Conservation (phyloP, 1,140 invertebrate species). For the Drosophila lacertosa region DNA sequence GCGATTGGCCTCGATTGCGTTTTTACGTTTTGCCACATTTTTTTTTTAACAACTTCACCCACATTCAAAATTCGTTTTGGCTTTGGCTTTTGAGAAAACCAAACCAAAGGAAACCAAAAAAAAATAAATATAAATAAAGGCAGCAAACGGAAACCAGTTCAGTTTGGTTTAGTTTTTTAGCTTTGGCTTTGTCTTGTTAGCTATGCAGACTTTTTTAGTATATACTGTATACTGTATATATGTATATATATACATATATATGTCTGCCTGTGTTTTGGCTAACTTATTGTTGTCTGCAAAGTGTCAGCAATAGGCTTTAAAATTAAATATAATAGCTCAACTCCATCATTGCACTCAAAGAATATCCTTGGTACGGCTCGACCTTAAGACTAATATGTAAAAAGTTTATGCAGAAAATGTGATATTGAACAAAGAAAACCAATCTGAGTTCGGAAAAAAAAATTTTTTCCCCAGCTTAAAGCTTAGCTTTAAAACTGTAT, state of each 20-base stretch:
- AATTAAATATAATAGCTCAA: no score
- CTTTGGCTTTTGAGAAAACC: constrained; percentile 58
- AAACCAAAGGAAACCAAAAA: constrained; percentile 21
- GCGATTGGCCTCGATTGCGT: constrained; percentile 70
- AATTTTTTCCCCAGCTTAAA: no score
- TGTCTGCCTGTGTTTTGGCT: no score
- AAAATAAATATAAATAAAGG: constrained; percentile 21
- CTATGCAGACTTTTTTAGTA: neutral
- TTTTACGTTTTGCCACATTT: constrained; percentile 73
- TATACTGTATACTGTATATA: constrained; percentile 6
- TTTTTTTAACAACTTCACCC: constrained; percentile 80
- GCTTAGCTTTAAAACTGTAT: no score
- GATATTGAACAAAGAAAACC: no score
- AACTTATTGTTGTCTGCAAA: constrained; percentile 1
- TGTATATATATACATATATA: constrained; percentile 7
- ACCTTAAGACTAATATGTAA: no score
- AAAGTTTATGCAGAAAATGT: no score
- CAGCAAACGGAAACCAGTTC: constrained; percentile 60
- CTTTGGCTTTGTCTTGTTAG: constrained; percentile 40
- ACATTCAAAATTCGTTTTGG: constrained; percentile 81
- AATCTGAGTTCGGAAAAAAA: no score
- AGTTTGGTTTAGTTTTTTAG: constrained; percentile 39
- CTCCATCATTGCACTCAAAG: no score
- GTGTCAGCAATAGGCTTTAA: no score
- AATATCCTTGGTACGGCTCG: no score